A percentile compares a stretch with the other conserved stretches of the same genome.
phyloP scores from a whole-genome alignment of 2,888 invertebrate genomes.

The Phyto melanocephala region DNA sequence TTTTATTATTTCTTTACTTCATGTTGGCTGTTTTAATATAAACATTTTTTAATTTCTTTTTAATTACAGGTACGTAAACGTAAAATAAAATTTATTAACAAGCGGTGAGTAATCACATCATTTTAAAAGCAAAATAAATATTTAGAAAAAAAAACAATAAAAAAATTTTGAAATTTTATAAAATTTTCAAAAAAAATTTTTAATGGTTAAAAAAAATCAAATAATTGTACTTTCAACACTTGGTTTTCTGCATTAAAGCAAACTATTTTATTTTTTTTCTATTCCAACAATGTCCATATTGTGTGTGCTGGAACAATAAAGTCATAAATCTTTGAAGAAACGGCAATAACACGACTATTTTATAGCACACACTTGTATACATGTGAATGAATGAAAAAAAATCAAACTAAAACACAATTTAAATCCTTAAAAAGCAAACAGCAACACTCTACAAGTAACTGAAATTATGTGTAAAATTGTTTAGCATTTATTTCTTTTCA shows the following conservation, averaged over 20 bases:
- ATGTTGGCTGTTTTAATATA: neutral
- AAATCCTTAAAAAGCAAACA: neutral
- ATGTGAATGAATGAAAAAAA: neutral
- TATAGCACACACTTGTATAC: neutral
- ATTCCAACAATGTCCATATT: conserved; percentile 55
- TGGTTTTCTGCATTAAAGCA: neutral
- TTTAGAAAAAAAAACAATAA: too few relatives aligned
- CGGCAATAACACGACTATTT: neutral
- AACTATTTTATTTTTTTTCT: neutral
- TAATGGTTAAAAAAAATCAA: too few relatives aligned
- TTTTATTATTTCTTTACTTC: conserved; percentile 12
- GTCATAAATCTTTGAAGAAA: conserved; percentile 58
- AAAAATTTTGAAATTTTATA: too few relatives aligned
- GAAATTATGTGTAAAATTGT: neutral
- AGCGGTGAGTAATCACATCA: neutral
- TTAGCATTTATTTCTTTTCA: conserved; percentile 12
- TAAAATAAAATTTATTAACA: neutral
- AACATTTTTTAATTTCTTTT: conserved; percentile 48
- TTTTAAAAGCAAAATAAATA: too few relatives aligned
- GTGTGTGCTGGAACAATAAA: conserved; percentile 56
- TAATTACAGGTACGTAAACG: conserved; percentile 56
- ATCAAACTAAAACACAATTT: conserved; percentile 20
- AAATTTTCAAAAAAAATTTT: too few relatives aligned
- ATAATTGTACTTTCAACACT: neutral
- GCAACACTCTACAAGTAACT: neutral